phyloP scores from a whole-genome alignment of 92 coral and sea anemone genomes.

The Metridium senile region DNA sequence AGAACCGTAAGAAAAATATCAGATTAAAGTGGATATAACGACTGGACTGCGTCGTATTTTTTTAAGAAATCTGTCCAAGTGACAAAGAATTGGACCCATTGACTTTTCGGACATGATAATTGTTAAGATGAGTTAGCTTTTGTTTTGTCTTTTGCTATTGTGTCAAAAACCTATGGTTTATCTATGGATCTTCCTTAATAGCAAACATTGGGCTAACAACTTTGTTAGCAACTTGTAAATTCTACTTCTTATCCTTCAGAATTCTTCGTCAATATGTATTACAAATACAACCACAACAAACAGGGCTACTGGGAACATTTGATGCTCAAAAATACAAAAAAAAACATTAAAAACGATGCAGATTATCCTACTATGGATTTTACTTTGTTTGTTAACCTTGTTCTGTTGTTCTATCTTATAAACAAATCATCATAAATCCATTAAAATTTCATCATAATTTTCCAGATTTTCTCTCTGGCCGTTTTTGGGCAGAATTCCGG shows the following conservation, averaged over 20 bases:
- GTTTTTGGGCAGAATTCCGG: conserved; percentile 12
- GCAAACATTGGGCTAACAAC: too few species aligned
- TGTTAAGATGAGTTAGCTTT: too few species aligned
- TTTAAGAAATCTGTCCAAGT: too few species aligned
- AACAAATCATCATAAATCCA: neutral
- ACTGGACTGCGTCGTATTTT: too few species aligned
- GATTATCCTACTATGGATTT: neutral
- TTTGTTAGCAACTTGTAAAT: neutral
- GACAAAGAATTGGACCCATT: too few species aligned
- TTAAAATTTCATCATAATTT: too few species aligned
- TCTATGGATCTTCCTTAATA: too few species aligned
- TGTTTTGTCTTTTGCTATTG: too few species aligned
- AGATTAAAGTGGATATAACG: too few species aligned
- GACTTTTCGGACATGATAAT: too few species aligned
- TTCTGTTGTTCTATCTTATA: neutral
- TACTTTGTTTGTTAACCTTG: neutral
- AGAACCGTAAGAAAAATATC: too few species aligned
- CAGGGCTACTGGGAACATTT: neutral
- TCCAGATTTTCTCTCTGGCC: neutral
- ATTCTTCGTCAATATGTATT: neutral
- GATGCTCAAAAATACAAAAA: neutral
- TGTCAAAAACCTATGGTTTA: too few species aligned
- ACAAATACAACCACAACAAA: neutral
- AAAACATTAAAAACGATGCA: neutral
- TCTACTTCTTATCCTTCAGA: neutral